These are phyloP conservation scores for Fratercula arctica DNA, from an alignment of 2,797 vertebrate genomes.

Conservation along the genomic window DNA sequence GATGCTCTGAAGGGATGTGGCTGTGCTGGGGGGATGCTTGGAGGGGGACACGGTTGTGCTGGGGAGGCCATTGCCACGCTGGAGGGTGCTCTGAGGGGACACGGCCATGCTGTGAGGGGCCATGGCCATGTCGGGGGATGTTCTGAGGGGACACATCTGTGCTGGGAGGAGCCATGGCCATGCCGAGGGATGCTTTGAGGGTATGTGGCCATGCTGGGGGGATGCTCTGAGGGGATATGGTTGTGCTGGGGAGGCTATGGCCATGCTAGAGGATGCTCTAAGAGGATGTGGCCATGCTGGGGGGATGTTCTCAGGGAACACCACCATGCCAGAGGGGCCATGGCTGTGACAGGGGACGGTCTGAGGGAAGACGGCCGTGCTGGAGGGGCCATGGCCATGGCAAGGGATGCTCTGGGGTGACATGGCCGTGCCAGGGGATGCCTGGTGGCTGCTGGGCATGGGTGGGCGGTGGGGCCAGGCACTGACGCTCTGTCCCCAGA, in stretches of 20 bases:
- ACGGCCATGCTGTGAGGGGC: not conserved
- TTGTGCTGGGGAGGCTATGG: too few relatives aligned
- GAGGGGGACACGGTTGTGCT: not conserved
- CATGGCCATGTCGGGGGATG: not conserved
- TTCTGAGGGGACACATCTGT: not conserved
- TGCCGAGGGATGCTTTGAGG: not conserved
- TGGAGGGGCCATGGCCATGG: too few relatives aligned
- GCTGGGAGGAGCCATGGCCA: too few relatives aligned
- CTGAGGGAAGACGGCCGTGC: not conserved
- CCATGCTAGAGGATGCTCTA: not conserved
- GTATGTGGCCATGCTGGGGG: too few relatives aligned
- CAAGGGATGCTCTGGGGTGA: too few relatives aligned
- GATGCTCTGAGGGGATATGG: not conserved
- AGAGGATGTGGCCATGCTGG: not conserved
- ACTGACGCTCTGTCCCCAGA: constrained; percentile 62
- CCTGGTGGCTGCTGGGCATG: not conserved
- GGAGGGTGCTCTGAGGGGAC: not conserved
- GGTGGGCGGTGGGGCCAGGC: too few relatives aligned
- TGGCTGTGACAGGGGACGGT: not conserved
- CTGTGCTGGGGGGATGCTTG: not conserved
- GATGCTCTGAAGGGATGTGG: not conserved
- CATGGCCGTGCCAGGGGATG: not conserved
- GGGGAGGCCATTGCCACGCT: not conserved
- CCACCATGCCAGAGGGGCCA: too few relatives aligned
- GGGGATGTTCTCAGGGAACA: not conserved